A percentile compares a stretch with the other conserved stretches of the same genome.
phyloP scores from a whole-genome alignment of 2,113 vertebrate genomes.

The Myodes glareolus region DNA sequence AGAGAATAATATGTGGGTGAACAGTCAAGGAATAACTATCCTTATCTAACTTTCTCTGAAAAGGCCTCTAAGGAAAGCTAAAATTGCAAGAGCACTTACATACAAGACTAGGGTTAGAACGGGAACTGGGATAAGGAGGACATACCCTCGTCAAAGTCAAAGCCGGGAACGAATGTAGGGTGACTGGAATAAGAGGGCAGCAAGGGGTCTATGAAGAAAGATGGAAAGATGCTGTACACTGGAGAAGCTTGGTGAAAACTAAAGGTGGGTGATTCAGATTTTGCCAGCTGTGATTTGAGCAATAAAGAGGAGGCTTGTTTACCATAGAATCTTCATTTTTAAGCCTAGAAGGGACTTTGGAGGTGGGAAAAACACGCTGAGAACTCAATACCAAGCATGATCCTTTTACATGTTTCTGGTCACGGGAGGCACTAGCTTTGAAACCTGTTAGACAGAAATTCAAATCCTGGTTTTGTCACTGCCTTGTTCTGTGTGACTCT shows the following conservation, averaged over 20 bases:
- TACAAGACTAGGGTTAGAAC: not conserved
- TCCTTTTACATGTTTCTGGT: not conserved
- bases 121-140: not conserved
- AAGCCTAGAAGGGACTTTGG: not conserved
- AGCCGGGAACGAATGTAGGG: not conserved
- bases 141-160: not conserved
- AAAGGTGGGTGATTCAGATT: not conserved
- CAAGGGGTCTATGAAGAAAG: not conserved
- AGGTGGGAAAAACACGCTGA: too few relatives aligned
- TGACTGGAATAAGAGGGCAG: not conserved
- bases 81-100: conserved; percentile 46
- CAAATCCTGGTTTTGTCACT: not conserved
- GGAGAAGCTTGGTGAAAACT: not conserved
- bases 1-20: not conserved
- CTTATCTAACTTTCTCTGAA: conserved; percentile 25
- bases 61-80: not conserved
- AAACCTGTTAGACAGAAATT: not conserved
- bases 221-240: not conserved
- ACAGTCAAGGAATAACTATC: not conserved
- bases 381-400: too few relatives aligned
- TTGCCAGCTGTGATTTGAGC: not conserved
- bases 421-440: not conserved
- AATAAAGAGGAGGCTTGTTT: not conserved
- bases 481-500: not conserved
- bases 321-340: not conserved